A percentile compares a stretch with the other conserved stretches of the same genome.
These are phyloP conservation scores for Leucophenga maculata DNA, from an alignment of 2,888 invertebrate genomes.

Conservation along the genomic window DNA sequence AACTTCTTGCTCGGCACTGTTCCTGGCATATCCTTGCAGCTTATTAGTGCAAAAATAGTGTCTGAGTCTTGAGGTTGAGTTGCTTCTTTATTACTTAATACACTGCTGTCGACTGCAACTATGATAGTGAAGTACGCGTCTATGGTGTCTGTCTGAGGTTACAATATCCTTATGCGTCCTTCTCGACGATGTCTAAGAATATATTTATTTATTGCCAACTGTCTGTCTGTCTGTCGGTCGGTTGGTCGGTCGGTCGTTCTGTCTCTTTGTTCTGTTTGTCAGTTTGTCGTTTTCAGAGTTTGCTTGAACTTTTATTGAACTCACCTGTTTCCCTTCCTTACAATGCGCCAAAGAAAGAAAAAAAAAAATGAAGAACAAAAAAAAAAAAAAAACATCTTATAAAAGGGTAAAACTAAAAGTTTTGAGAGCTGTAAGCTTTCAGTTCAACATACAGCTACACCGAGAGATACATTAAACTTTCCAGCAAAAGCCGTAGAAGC, in stretches of 20 bases:
- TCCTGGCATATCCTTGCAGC: not conserved
- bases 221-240: not conserved
- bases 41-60: too few relatives aligned
- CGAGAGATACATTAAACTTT: too few relatives aligned
- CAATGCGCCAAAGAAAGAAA: not conserved
- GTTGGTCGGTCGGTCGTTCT: too few relatives aligned
- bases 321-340: slow-evolving; percentile 27
- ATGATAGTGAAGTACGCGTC: not conserved
- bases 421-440: too few relatives aligned
- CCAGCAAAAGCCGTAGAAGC: too few relatives aligned
- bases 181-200: not conserved
- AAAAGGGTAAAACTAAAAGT: too few relatives aligned
- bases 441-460: too few relatives aligned
- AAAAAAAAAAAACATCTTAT: too few relatives aligned
- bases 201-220: not conserved
- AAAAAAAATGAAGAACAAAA: too few relatives aligned
- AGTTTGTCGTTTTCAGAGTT: not conserved
- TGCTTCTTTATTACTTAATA: slow-evolving; percentile 32
- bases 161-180: slow-evolving; percentile 13
- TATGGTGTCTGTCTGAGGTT: slow-evolving; percentile 28
- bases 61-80: not conserved
- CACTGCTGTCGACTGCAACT: slow-evolving; percentile 11
- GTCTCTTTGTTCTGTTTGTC: not conserved
- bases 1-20: not conserved
- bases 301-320: slow-evolving; percentile 30